Base-by-base conservation (phyloP, 1,140 invertebrate species). In the Oedothorax gibbosus region DNA sequence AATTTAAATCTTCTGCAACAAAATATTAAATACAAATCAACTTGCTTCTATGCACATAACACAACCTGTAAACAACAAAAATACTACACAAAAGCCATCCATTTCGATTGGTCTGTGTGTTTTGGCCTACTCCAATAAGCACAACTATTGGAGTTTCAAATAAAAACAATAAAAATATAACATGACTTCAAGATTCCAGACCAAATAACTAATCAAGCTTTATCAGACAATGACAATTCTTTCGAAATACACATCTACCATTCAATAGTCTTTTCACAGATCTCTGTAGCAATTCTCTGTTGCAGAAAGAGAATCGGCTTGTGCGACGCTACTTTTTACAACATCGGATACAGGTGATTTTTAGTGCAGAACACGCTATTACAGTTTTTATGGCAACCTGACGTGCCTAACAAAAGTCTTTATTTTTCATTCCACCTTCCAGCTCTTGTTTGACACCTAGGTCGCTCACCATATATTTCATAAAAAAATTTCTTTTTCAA, bases 91-190 rank as follows among this genome's bases (percentile, higher is more conserved):
- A 53, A 75, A 75, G 56, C 72, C 60, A 75, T 62, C 60, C n/a
- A 5, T 66, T 21, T 51, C 21, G 51, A 49, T 50, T 64, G 49
- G 75, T 77, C 56, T 77, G 12, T 35, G 65, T 49, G 65, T 64
- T 77, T 77, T 77, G 75, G 75, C 75, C 75, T 77, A 65, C 75
- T 50, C 75, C 75, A 64, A 75, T 60, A 35, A 15, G 35, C 54
- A n/a, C 49, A 49, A 15, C 68, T 71, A 20, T 53, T 18, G 50
- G 69, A 20, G 69, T 15, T 71, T 71, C 20, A 53, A 53, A n/a
- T 53, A 53, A 53, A 71, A n/a, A 71, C 20, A 71, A 71, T 18
- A 71, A 71, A 71, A 35, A 35, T 51, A n/a, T 69, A 69, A 69
- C 66, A 71, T 20, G 20, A 71, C 69, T 71, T 71, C 54, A 35